Evolutionary conservation across 2,888 invertebrate genomes (phyloP).

Genomic region (Eulithis testata): DNA sequence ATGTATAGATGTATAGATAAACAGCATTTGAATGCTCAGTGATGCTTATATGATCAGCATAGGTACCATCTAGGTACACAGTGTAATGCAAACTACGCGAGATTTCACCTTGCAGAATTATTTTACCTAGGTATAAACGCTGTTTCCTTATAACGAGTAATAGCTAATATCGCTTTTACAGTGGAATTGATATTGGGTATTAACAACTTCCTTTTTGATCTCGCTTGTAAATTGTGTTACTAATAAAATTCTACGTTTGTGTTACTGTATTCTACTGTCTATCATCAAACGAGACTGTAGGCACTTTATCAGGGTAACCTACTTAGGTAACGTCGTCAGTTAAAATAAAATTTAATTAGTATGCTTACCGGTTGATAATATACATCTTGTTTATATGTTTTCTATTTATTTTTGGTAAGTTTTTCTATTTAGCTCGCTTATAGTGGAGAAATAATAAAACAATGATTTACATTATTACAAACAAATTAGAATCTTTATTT

Average conservation of each 20-base stretch:
- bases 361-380: too few relatives aligned
- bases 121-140: constrained; percentile 4
- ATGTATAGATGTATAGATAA: too few relatives aligned
- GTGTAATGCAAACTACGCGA: too few relatives aligned
- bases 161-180: not conserved
- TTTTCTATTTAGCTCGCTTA: not conserved
- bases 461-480: not conserved
- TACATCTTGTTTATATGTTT: too few relatives aligned
- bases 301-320: too few relatives aligned
- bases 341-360: too few relatives aligned
- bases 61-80: not conserved
- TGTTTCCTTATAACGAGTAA: not conserved
- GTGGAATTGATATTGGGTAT: constrained; percentile 31
- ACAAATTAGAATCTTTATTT: constrained; percentile 26
- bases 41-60: not conserved
- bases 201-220: constrained; percentile 36
- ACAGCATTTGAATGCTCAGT: too few relatives aligned
- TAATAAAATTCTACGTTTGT: not conserved
- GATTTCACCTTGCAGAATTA: constrained; percentile 9
- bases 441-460: not conserved
- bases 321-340: too few relatives aligned
- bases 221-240: constrained; percentile 3
- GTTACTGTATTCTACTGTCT: constrained; percentile 4
- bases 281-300: too few relatives aligned
- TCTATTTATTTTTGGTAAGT: too few relatives aligned